Conservation (phyloP, 2,113 vertebrate genomes). For the Haemorhous mexicanus region DNA sequence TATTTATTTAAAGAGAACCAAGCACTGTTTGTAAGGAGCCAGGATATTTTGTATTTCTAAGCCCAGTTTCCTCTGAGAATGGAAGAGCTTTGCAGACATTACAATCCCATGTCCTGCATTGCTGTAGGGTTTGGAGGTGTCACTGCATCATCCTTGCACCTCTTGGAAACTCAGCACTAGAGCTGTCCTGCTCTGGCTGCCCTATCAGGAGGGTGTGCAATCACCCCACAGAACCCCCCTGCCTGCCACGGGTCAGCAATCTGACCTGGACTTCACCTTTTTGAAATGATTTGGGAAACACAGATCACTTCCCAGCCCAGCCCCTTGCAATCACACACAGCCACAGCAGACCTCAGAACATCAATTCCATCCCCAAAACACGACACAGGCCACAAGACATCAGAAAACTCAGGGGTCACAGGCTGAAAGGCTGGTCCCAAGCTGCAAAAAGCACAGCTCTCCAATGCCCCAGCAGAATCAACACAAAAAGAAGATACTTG, state of each 20-base stretch:
- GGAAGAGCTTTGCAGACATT: not conserved
- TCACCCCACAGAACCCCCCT: not conserved
- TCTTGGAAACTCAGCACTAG: not conserved
- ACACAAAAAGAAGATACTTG: not conserved
- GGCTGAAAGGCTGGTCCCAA: not conserved
- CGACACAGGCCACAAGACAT: not conserved
- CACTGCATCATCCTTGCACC: not conserved
- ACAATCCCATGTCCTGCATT: fast-evolving
- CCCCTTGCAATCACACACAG: not conserved
- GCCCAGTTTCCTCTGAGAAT: not conserved
- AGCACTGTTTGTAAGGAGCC: not conserved
- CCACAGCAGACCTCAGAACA: not conserved
- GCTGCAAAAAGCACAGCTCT: not conserved
- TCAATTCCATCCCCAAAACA: not conserved
- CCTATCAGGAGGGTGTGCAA: fast-evolving
- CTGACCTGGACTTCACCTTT: not conserved
- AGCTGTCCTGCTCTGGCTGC: not conserved
- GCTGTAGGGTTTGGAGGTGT: not conserved
- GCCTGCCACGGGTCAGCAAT: not conserved
- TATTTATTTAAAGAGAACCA: not conserved
- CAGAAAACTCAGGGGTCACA: not conserved
- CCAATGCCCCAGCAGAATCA: not conserved
- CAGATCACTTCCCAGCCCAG: not conserved
- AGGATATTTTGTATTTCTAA: not conserved
- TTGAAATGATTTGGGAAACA: not conserved